Evolutionary conservation across 30 jellyfish, hydroid and myxozoan genomes (phyloP).

Genomic region (Haliclystus octoradiatus): DNA sequence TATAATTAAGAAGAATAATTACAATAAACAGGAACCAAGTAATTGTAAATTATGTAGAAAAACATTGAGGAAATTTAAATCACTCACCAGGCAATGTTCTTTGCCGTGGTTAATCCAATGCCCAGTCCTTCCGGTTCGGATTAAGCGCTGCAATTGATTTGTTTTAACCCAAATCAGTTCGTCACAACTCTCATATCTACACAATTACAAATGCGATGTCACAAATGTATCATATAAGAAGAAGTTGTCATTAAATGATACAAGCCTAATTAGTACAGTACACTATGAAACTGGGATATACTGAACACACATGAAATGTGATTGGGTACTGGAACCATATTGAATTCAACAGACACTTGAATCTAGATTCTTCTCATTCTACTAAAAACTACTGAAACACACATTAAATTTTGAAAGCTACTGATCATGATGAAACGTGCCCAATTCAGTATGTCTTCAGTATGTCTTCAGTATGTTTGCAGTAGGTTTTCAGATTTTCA

Average conservation of each 20-base stretch:
- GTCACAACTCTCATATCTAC: constrained; percentile 77
- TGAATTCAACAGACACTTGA: no score
- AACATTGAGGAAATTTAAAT: not conserved
- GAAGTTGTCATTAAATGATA: not conserved
- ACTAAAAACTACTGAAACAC: constrained; percentile 1
- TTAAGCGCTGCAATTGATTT: constrained; percentile 88
- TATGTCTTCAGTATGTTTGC: no score
- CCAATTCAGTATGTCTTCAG: no score
- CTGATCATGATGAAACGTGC: no score
- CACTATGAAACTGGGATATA: no score
- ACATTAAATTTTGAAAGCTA: no score
- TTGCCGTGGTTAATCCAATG: constrained; percentile 99
- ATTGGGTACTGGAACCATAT: no score
- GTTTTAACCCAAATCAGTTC: constrained; percentile 98
- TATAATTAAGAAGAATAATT: not conserved
- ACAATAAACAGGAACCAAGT: not conserved
- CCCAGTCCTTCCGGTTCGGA: constrained; percentile 99
- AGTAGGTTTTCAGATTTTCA: no score
- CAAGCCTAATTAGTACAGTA: no score
- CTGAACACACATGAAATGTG: no score
- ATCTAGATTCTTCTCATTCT: not conserved
- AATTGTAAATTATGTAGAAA: no score
- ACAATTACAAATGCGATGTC: not conserved
- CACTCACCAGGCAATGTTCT: constrained; percentile 90
- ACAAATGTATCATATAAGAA: not conserved